phyloP scores from a whole-genome alignment of 2,797 vertebrate genomes.

The Spinus pinus region DNA sequence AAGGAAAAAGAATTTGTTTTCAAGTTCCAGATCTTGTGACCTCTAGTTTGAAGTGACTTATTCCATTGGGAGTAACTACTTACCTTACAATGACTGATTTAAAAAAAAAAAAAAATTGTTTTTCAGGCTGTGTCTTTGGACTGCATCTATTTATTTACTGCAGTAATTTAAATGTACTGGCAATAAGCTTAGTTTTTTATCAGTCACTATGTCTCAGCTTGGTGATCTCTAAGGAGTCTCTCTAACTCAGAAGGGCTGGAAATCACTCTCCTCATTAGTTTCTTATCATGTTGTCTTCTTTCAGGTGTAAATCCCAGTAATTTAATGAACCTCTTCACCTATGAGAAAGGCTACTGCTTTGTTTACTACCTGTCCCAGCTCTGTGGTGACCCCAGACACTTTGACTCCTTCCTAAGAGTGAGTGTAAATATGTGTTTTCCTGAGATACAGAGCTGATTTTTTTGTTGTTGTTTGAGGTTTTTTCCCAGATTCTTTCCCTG shows the following conservation, averaged over 20 bases:
- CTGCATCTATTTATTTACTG: background rate
- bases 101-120: too few relatives aligned
- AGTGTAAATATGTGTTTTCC: constrained; percentile 21
- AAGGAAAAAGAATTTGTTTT: background rate
- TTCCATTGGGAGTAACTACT: background rate
- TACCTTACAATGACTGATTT: background rate
- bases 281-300: background rate
- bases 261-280: background rate
- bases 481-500: background rate
- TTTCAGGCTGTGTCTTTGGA: background rate
- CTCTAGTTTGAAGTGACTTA: background rate
- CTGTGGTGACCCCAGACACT: constrained; percentile 85
- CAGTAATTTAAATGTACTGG: background rate
- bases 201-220: background rate
- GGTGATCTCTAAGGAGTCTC: background rate
- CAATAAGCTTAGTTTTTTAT: background rate
- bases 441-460: background rate
- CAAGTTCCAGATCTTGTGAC: background rate
- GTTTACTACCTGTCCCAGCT: constrained; percentile 93
- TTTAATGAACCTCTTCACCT: constrained; percentile 97
- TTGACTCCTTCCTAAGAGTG: constrained; percentile 91
- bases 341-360: constrained; percentile 98
- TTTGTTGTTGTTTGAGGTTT: background rate
- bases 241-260: background rate
- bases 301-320: constrained; percentile 95